Conservation (phyloP, 2,888 invertebrate genomes). For the Lasioglossum malachurum region DNA sequence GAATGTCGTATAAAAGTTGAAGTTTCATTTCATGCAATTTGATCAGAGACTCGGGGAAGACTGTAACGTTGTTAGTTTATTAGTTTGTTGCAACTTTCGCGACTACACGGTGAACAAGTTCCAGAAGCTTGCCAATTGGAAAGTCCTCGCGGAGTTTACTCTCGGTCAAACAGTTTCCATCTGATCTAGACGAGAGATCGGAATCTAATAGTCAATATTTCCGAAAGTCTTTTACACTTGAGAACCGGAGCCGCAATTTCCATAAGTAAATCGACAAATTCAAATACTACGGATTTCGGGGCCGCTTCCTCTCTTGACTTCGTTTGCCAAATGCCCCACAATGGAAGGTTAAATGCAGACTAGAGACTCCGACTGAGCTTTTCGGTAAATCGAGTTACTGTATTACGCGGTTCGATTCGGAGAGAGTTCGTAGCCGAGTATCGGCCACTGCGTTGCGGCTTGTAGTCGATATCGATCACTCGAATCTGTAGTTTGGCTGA, state of each 20-base stretch:
- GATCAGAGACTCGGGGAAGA: neutral
- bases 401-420: constrained; percentile 36
- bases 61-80: neutral
- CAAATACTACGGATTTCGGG: constrained; percentile 19
- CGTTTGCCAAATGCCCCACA: constrained; percentile 25
- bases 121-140: neutral
- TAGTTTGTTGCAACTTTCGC: neutral
- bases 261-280: constrained; percentile 39
- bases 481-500: constrained; percentile 47
- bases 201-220: constrained; percentile 28
- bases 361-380: constrained; percentile 22
- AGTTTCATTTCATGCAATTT: neutral
- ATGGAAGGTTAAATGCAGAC: constrained; percentile 27
- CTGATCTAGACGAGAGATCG: neutral
- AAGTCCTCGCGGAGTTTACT: neutral
- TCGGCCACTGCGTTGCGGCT: neutral
- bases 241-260: constrained; percentile 12
- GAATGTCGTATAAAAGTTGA: neutral
- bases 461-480: constrained; percentile 49
- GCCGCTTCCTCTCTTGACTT: neutral
- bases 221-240: neutral
- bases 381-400: constrained; percentile 34
- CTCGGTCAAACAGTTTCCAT: neutral
- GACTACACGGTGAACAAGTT: neutral
- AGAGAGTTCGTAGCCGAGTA: constrained; percentile 13